A percentile compares a stretch with the other conserved stretches of the same genome.
phyloP scores from a whole-genome alignment of 2,113 vertebrate genomes.

The Sapajus apella region DNA sequence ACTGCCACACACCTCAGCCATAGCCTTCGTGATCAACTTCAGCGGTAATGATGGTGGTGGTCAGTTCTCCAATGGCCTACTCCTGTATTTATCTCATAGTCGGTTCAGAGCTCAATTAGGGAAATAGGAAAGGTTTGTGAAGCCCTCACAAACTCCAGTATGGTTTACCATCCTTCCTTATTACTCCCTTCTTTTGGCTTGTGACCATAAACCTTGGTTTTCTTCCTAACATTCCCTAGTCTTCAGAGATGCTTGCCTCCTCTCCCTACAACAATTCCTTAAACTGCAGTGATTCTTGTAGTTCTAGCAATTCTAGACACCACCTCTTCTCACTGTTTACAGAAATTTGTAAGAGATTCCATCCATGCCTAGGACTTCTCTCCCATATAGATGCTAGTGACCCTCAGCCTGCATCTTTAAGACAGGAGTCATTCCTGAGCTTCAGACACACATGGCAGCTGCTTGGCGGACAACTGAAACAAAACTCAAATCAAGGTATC shows the following conservation, averaged over 20 bases:
- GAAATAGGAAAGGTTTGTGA: background rate
- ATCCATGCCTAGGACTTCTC: background rate
- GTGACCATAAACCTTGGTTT: background rate
- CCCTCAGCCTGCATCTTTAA: background rate
- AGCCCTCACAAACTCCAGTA: background rate
- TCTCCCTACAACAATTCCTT: background rate
- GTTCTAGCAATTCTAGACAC: background rate
- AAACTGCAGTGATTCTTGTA: background rate
- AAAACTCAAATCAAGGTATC: background rate
- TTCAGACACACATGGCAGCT: background rate
- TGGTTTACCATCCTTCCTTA: background rate
- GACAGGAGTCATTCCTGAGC: background rate
- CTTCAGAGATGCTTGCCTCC: background rate
- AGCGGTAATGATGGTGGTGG: background rate
- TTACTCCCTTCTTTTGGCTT: background rate
- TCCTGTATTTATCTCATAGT: background rate
- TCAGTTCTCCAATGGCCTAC: background rate
- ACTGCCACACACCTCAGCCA: too few species aligned
- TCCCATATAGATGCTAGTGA: background rate
- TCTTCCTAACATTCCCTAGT: background rate
- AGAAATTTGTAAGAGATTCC: background rate
- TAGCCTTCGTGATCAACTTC: background rate
- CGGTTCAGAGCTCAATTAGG: background rate
- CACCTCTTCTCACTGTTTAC: background rate
- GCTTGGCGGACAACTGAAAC: too few species aligned